Evolutionary conservation across 2,113 vertebrate genomes (phyloP).

Genomic region (Dipodomys spectabilis): DNA sequence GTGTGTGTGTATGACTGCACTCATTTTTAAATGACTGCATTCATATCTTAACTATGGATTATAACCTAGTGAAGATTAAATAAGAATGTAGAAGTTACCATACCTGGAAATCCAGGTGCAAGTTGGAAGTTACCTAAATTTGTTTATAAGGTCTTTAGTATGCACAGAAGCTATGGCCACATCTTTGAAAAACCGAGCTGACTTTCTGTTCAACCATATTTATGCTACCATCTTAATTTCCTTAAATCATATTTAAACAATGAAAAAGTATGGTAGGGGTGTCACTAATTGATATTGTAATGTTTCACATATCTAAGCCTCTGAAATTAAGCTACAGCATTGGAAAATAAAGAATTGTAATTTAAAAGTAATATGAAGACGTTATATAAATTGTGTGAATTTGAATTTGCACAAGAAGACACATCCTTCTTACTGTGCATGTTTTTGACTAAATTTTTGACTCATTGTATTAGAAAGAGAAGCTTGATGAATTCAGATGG

Average conservation of each 20-base stretch:
- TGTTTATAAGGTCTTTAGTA: neutral
- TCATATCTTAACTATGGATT: neutral
- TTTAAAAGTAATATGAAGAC: neutral
- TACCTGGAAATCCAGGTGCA: neutral
- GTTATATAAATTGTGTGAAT: neutral
- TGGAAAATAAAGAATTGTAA: neutral
- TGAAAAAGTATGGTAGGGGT: neutral
- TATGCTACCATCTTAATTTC: conserved; percentile 18
- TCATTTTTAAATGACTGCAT: neutral
- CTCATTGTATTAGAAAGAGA: neutral
- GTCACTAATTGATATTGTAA: too few species aligned
- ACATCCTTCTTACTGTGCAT: neutral
- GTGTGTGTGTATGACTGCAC: neutral
- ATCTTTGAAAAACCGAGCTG: neutral
- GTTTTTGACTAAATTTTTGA: neutral
- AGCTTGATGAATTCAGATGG: neutral
- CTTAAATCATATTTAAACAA: neutral
- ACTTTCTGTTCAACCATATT: neutral
- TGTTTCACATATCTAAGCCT: too few species aligned
- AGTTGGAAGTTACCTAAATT: neutral
- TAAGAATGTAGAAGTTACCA: neutral
- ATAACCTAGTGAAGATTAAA: neutral
- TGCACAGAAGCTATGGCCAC: rapidly evolving
- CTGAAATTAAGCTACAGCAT: neutral
- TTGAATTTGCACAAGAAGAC: neutral